These are phyloP conservation scores for Sparidentex hasta DNA, from an alignment of 2,797 vertebrate species.

Conservation along the genomic window DNA sequence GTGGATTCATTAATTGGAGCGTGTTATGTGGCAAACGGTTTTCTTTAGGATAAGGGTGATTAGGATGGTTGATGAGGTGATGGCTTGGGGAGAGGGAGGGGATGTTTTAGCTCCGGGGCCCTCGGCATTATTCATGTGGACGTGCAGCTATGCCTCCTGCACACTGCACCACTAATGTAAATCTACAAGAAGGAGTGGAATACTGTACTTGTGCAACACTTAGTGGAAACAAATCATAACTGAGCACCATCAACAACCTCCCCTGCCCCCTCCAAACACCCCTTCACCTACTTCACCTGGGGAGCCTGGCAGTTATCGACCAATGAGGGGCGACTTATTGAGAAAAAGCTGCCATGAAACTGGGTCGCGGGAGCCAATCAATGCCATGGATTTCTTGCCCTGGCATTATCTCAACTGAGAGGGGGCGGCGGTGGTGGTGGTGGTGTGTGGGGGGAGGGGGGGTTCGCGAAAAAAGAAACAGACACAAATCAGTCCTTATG, in stretches of 20 bases:
- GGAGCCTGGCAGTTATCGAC: slow-evolving; percentile 81
- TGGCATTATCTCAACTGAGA: slow-evolving; percentile 81
- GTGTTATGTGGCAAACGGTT: slow-evolving; percentile 64
- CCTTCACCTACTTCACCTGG: slow-evolving; percentile 67
- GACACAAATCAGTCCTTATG: slow-evolving; percentile 76
- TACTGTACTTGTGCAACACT: slow-evolving; percentile 45
- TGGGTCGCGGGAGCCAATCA: slow-evolving; percentile 84
- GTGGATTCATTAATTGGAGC: slow-evolving; percentile 67
- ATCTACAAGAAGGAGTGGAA: slow-evolving; percentile 59
- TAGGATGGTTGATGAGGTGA: slow-evolving; percentile 79
- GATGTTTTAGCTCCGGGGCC: slow-evolving; percentile 55
- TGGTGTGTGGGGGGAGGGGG: neutral
- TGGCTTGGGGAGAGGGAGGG: slow-evolving; percentile 50
- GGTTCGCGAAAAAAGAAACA: slow-evolving; percentile 50
- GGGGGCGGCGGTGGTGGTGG: neutral
- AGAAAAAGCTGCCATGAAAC: slow-evolving; percentile 86
- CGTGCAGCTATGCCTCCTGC: slow-evolving; percentile 61
- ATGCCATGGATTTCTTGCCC: slow-evolving; percentile 84
- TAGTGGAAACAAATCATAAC: slow-evolving; percentile 62
- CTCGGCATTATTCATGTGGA: slow-evolving; percentile 71
- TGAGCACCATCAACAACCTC: slow-evolving; percentile 25
- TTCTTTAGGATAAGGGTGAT: slow-evolving; percentile 76
- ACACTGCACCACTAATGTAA: slow-evolving; percentile 66
- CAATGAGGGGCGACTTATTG: slow-evolving; percentile 80
- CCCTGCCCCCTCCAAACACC: slow-evolving; percentile 39